Conservation (phyloP, 2,113 vertebrate genomes). For the Cynocephalus volans region DNA sequence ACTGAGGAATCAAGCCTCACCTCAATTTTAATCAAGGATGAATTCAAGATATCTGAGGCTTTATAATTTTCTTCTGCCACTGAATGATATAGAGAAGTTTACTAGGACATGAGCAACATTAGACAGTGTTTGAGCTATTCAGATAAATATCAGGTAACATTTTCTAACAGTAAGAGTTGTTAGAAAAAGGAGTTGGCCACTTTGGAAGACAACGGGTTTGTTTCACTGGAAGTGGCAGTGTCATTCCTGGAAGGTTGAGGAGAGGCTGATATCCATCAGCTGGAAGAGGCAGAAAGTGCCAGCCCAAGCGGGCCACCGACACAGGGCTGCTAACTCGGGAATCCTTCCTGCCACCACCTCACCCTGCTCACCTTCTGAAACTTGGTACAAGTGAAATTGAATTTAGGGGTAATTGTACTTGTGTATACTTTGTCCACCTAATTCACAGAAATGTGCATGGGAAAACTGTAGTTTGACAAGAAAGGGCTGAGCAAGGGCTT, state of each 20-base stretch:
- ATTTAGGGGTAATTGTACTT: not conserved
- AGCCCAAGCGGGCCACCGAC: not conserved
- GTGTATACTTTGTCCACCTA: not conserved
- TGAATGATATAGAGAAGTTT: not conserved
- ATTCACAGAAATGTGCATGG: not conserved
- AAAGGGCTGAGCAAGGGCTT: fast-evolving
- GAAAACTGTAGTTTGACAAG: not conserved
- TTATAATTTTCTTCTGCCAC: not conserved
- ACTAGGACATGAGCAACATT: not conserved
- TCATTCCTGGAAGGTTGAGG: not conserved
- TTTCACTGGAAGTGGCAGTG: not conserved
- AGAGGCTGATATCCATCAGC: not conserved
- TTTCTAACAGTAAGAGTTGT: not conserved
- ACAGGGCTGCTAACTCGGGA: not conserved
- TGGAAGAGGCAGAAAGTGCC: not conserved
- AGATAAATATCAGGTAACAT: not conserved
- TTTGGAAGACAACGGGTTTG: not conserved
- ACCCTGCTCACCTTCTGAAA: not conserved
- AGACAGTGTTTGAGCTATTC: not conserved
- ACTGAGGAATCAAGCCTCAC: not conserved
- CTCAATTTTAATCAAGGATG: not conserved
- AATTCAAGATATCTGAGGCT: not conserved
- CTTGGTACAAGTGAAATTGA: not conserved
- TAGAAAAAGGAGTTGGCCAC: not conserved
- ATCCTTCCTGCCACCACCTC: not conserved